A percentile compares a stretch with the other conserved stretches of the same genome.
Evolutionary conservation across 2,113 vertebrate genomes (phyloP).

Genomic region (Odobenus rosmarus): DNA sequence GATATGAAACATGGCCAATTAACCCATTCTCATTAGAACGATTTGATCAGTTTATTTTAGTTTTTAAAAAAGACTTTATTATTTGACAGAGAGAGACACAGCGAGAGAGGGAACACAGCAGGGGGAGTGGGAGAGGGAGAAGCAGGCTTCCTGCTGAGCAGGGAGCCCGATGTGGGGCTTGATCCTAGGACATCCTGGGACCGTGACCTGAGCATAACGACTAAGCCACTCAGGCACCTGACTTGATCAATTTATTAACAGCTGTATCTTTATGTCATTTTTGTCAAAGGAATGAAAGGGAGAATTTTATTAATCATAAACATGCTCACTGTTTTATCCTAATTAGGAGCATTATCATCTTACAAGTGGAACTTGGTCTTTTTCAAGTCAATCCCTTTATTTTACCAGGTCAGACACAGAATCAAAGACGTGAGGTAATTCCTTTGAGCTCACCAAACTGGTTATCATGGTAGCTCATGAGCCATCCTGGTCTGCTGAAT

Average conservation of each 20-base stretch:
- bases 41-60: background rate
- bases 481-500: background rate
- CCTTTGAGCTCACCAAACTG: background rate
- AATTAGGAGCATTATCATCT: background rate
- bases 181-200: too few relatives aligned
- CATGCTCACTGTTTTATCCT: background rate
- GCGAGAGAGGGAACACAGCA: too few relatives aligned
- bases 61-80: too few relatives aligned
- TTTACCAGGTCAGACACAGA: background rate
- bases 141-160: too few relatives aligned
- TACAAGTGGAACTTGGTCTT: background rate
- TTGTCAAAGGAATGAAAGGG: background rate
- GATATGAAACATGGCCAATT: background rate
- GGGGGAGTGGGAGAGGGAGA: too few relatives aligned
- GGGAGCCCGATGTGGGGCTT: too few relatives aligned
- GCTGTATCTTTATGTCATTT: background rate
- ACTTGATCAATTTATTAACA: background rate
- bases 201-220: too few relatives aligned
- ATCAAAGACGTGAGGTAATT: background rate
- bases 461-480: background rate
- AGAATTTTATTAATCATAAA: background rate
- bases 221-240: too few relatives aligned
- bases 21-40: background rate
- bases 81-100: too few relatives aligned
- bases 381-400: conserved; percentile 7